A percentile compares a stretch with the other conserved stretches of the same genome.
Conservation (phyloP, 2,113 vertebrate species). For the Erinaceus europaeus region DNA sequence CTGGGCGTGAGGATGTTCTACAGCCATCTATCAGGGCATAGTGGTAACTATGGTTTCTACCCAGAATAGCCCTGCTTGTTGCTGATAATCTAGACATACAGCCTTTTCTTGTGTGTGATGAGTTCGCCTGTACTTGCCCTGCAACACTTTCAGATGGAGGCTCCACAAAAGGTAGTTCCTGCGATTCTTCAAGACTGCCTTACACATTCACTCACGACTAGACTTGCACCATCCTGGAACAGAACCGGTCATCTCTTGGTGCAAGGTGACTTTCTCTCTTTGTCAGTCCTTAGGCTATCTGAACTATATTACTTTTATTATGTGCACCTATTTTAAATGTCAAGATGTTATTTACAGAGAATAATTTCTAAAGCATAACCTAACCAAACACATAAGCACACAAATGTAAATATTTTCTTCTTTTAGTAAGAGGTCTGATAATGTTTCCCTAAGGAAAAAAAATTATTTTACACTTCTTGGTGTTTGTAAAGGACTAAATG, state of each 20-base stretch:
- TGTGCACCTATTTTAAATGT: constrained; percentile 16
- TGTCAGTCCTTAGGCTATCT: neutral
- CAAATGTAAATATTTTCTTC: neutral
- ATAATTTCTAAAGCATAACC: neutral
- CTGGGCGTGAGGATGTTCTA: too few relatives aligned
- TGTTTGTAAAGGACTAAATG: neutral
- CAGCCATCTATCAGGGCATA: too few relatives aligned
- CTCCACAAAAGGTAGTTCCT: constrained; percentile 83
- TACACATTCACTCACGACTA: constrained; percentile 86
- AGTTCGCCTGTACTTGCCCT: neutral
- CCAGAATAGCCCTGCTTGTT: neutral
- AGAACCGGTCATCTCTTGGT: constrained; percentile 89
- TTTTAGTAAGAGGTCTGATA: neutral
- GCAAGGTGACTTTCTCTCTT: constrained; percentile 80
- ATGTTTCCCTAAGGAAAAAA: neutral
- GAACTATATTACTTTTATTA: neutral
- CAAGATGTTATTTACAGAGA: neutral
- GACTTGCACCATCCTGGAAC: constrained; percentile 91
- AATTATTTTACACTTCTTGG: neutral
- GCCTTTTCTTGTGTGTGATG: neutral
- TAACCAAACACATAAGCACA: neutral
- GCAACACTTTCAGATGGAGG: constrained; percentile 79
- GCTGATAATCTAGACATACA: neutral
- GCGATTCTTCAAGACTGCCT: constrained; percentile 87
- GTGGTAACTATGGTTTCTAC: neutral